Base-by-base conservation (phyloP, 2,113 vertebrate species). In the Enhydra lutris region DNA sequence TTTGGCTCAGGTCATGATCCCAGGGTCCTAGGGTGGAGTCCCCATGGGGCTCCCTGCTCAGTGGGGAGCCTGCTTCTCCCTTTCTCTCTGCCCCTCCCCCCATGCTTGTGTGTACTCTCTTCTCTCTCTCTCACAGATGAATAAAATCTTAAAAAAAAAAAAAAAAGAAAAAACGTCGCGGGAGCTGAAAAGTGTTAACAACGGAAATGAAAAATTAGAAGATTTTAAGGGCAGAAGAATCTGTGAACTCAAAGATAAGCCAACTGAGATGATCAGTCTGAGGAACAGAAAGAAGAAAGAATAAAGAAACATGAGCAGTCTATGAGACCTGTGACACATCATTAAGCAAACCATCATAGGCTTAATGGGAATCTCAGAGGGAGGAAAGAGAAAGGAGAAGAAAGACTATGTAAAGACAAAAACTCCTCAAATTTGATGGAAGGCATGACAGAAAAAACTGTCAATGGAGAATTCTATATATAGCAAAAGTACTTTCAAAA, bases 131-230 rank as follows among this genome's bases (percentile, higher is more conserved):
- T 67, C 6, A n/a, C 34, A 7, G 31, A 69, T 69, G 34, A n/a
- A 69, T 69, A 69, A 69, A n/a, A n/a, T 69, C 67, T 69, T 31
- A 34, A n/a, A 67, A 69, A 69, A 69, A n/a, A 69, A n/a, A n/a
- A n/a, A n/a, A 69, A 69, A 18, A n/a, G 7, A 15, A 34, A 24
- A 67, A 67, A 34, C 6, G 3, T 34, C 9, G 0, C 1, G 21
- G 36, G 17, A 63, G 18, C 31, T 86, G 31, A 42, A 55, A 95
- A 67, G 24, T 71, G 31, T 3, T 3, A 87, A 79, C 71, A 63
- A 78, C 11, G 79, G 31, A 95, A 95, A 92, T 23, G n/a, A 88
- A 94, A 94, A 94, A 95, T 65, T 34, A 65, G 52, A 91, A 73
- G 31, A 82, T 65, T 31, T 88, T 47, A 89, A 69, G 11, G 21